phyloP scores from a whole-genome alignment of 35 echinoderm and acorn worm species.

The Strongylocentrotus purpuratus region DNA sequence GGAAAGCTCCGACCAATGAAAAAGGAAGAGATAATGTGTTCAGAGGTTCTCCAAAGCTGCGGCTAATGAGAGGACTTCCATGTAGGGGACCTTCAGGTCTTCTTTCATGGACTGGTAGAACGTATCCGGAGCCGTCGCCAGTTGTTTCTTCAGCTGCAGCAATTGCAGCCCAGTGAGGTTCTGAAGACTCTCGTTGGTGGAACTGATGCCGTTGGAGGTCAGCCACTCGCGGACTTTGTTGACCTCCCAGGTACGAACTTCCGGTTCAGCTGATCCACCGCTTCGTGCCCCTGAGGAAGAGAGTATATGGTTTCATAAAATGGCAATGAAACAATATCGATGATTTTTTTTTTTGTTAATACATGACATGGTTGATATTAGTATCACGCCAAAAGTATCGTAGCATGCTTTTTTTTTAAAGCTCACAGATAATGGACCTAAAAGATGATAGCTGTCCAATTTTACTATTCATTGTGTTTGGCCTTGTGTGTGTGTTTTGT shows the following conservation, averaged over 20 bases:
- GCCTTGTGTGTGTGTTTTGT: too few species aligned
- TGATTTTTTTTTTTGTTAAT: too few species aligned
- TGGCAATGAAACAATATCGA: too few species aligned
- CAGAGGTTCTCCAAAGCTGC: not conserved
- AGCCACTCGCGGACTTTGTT: not conserved
- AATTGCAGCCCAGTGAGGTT: not conserved
- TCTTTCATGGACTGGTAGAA: conserved; percentile 16
- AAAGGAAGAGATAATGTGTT: not conserved
- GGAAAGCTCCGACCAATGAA: too few species aligned
- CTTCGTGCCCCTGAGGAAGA: not conserved
- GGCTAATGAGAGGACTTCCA: not conserved
- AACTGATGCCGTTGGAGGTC: not conserved
- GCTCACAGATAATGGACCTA: too few species aligned
- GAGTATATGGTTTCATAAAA: too few species aligned
- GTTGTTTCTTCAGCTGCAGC: conserved; percentile 20
- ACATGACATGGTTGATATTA: too few species aligned
- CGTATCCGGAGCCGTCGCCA: not conserved
- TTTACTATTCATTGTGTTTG: too few species aligned
- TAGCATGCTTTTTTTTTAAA: too few species aligned
- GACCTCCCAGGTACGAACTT: not conserved
- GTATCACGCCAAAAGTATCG: too few species aligned
- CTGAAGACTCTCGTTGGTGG: not conserved
- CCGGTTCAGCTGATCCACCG: not conserved
- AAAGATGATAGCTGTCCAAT: too few species aligned
- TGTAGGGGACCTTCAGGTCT: not conserved